Base-by-base conservation (phyloP, 2,113 vertebrate species). In the Syrrhaptes paradoxus region DNA sequence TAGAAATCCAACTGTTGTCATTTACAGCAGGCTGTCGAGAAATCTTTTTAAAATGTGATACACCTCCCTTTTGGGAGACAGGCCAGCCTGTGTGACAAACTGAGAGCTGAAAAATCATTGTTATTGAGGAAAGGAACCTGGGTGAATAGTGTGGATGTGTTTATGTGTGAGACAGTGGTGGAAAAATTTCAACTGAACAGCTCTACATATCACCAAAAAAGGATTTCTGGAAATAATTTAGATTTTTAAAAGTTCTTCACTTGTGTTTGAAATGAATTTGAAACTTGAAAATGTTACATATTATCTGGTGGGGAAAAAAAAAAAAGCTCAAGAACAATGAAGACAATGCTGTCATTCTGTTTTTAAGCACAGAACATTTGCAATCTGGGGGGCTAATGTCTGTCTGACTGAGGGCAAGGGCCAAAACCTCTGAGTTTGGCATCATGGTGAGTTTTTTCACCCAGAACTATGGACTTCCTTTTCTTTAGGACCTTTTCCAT, bases 261-360 rank as follows among this genome's bases (percentile, higher is more conserved):
- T 65, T 88, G 10, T 43, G 3, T 45, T 66, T 55, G 36, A 90
- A 71, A 28, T 32, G 0, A 36, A 46, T 62, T 58, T 54, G 31
- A 74, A 80, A 36, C 31, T 31, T 66, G 10, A 12, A 38, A 66
- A 25, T 16, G 2, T 61, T 61, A 65, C 18, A 7, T 67, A 4
- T 55, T 46, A 13, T 10, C 4, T 14, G 45, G 6, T 24, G 31
- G 18, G 24, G 4, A 2, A 31, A 15, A 38, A 38, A 15, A 38
- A 38, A 13, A 13, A 29, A 46, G 62, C 38, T 76, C 63, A 29
- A 41, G 36, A 77, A 6, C 43, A 38, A 24, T 21, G 22, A 54
- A 11, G 46, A 8, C 7, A 17, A 7, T 0, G 0, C 31, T 59
- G 32, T 18, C 5, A 17, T 71, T 78, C 75, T 70, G 54, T 15